Conservation (phyloP, 2,113 vertebrate genomes). For the Nematolebias whitei region DNA sequence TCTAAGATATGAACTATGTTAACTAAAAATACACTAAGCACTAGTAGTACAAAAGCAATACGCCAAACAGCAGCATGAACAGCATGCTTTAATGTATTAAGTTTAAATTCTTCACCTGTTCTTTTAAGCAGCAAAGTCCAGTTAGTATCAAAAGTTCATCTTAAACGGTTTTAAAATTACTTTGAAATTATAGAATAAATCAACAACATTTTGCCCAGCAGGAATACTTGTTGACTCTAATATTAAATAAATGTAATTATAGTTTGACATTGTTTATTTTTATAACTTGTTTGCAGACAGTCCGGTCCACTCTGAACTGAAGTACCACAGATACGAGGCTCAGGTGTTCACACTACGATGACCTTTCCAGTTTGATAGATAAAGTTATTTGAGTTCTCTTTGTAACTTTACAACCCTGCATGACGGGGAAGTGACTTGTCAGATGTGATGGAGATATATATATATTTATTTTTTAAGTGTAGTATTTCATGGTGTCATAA, state of each 20-base stretch:
- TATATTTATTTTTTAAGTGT: neutral
- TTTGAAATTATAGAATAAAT: too few species aligned
- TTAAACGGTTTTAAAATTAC: too few species aligned
- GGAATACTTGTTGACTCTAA: neutral
- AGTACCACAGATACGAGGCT: neutral
- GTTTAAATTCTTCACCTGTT: too few species aligned
- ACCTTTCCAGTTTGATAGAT: slow-evolving; percentile 42
- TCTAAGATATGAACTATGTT: too few species aligned
- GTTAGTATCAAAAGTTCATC: too few species aligned
- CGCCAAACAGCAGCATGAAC: too few species aligned
- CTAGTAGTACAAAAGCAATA: too few species aligned
- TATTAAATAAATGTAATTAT: neutral
- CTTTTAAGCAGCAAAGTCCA: too few species aligned
- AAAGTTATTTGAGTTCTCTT: slow-evolving; percentile 13
- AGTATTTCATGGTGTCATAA: neutral
- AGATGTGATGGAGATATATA: neutral
- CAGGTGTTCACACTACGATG: slow-evolving; percentile 44
- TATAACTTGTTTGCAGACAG: neutral
- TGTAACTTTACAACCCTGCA: slow-evolving; percentile 29
- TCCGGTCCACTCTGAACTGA: neutral
- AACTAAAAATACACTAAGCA: too few species aligned
- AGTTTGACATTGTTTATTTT: neutral
- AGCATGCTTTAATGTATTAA: too few species aligned
- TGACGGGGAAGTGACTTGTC: too few species aligned
- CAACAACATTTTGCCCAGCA: too few species aligned